Conservation (phyloP, 1,140 invertebrate species). For the Glomeris maerens region DNA sequence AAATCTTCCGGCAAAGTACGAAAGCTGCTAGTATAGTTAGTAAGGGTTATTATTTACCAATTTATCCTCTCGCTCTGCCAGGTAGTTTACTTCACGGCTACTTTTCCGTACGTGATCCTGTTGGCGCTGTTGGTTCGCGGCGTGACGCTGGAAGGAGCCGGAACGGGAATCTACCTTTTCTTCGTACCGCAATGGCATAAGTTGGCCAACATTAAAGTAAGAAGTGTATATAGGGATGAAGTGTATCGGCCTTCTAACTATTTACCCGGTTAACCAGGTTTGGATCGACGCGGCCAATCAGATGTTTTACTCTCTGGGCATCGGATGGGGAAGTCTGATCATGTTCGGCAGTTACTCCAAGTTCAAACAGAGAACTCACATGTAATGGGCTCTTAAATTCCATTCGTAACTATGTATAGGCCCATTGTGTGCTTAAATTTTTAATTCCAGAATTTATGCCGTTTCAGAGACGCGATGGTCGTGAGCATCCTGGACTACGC, state of each 20-base stretch:
- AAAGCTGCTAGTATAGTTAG: too few species aligned
- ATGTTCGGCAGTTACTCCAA: conserved; percentile 37
- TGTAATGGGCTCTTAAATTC: conserved; percentile 6
- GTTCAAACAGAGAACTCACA: conserved; percentile 33
- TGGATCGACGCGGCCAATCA: conserved; percentile 36
- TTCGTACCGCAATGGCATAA: conserved; percentile 51
- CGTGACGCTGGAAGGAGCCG: conserved; percentile 55
- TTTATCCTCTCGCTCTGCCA: conserved; percentile 19
- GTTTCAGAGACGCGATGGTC: conserved; percentile 30
- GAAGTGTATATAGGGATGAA: conserved; percentile 15
- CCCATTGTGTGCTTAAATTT: neutral
- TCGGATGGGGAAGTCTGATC: conserved; percentile 37
- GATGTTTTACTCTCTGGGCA: conserved; percentile 36
- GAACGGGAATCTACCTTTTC: conserved; percentile 59
- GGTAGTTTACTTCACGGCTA: conserved; percentile 59
- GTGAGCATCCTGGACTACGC: conserved; percentile 30
- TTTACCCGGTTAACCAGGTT: conserved; percentile 20
- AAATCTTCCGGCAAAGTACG: conserved; percentile 26
- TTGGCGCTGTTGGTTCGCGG: conserved; percentile 55
- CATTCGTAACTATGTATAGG: too few species aligned
- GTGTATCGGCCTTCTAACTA: neutral
- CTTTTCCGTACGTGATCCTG: conserved; percentile 76
- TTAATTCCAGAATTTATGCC: neutral
- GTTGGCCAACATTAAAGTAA: conserved; percentile 47
- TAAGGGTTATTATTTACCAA: too few species aligned